These are phyloP conservation scores for Epinephelus coioides DNA, from an alignment of 2,797 vertebrate genomes.

Conservation along the genomic window DNA sequence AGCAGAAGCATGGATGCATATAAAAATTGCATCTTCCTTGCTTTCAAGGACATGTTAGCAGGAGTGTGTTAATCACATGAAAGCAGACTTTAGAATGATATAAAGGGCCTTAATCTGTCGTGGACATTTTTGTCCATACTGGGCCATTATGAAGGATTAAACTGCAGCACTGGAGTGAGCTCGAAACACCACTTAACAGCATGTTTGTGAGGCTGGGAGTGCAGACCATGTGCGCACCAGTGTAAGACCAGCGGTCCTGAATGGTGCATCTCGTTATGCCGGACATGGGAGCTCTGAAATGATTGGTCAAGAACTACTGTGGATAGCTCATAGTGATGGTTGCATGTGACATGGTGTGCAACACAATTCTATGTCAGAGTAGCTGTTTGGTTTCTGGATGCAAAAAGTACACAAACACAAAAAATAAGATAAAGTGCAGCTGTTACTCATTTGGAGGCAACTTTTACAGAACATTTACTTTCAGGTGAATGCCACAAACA, in stretches of 20 bases:
- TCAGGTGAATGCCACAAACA: background rate
- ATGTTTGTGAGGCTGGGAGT: slow-evolving; percentile 38
- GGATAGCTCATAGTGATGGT: slow-evolving; percentile 1
- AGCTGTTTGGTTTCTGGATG: background rate
- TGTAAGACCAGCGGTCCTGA: slow-evolving; percentile 12
- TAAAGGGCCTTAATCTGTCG: slow-evolving; percentile 86
- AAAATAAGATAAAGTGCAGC: background rate
- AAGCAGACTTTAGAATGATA: slow-evolving; percentile 86
- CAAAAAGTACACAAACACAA: background rate
- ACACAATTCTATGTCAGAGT: background rate
- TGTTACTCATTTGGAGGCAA: background rate
- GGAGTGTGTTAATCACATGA: slow-evolving; percentile 90
- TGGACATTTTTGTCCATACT: slow-evolving; percentile 82
- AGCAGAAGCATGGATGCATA: slow-evolving; percentile 15
- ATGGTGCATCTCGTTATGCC: slow-evolving; percentile 15
- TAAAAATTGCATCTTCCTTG: slow-evolving; percentile 44
- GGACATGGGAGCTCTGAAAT: slow-evolving; percentile 21
- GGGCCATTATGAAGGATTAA: slow-evolving; percentile 91
- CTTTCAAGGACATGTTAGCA: slow-evolving; percentile 63
- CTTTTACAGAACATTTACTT: background rate
- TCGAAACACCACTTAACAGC: slow-evolving; percentile 67
- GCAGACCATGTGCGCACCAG: slow-evolving; percentile 39
- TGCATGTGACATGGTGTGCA: slow-evolving; percentile 34
- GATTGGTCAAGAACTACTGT: slow-evolving; percentile 31
- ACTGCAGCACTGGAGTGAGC: slow-evolving; percentile 53